Evolutionary conservation across 2,113 vertebrate species (phyloP), one percentile per base, ranked within the genome.

Genomic region (Erythrocercus mccallii): DNA sequence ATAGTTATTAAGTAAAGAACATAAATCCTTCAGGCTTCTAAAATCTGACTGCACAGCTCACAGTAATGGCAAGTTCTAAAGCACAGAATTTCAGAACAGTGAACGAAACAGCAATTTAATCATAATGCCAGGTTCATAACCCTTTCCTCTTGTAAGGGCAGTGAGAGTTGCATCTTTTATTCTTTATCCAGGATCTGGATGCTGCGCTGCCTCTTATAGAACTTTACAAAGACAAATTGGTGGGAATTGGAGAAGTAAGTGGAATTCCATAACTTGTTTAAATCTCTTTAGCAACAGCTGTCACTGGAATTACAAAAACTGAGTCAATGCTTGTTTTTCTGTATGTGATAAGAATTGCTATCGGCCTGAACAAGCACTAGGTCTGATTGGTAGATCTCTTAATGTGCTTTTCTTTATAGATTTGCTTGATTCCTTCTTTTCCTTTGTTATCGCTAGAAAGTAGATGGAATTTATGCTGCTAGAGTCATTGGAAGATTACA

Each of bases 191-290:
- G 99, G 99, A 99, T 97, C 95, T 99, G 72, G 98, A 99, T 92
- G 97, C 96, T 89, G 99, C 99, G 5, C 86, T 99, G 40, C 99
- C 99, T 1, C 82, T 99, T 82, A 99, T 99, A 72, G 98, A 99
- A 78, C 98, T 97, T 83, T 99, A 99, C 96, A 98, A 98, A 97
- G 98, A 99, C 38, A 98, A 91, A 6, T 92, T 99, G 92, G 97
- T 99, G 93, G 99, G 99, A 54, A 98, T 99, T 11, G 99, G 99
- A 73, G 99, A 99, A 98, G 99, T 99, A 97, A 98, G 96, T 70
- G 57, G 10, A 76, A 61, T 61, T 69, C n/a, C 1, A 0, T 38
- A 33, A 35, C 21, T 73, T 89, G 20, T 73, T 78, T 76, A 74
- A 68, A 27, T 28, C 23, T 31, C 27, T 92, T 62, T 1, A 3